Base-by-base conservation (phyloP, 2,113 vertebrate genomes). In the Phainopepla nitens region DNA sequence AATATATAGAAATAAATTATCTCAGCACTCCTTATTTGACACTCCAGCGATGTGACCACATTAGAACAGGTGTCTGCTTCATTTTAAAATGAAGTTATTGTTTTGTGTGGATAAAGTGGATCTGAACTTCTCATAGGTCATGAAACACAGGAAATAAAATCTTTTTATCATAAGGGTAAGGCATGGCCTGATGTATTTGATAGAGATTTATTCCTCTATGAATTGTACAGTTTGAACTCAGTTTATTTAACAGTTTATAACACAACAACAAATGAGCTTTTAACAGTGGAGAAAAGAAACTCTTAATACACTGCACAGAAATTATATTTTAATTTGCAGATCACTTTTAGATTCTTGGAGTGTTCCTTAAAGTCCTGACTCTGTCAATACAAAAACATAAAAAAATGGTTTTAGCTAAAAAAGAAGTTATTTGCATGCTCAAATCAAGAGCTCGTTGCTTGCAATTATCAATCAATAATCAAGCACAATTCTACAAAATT, bases 1-100 rank as follows among this genome's bases (percentile, higher is more conserved):
- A n/a, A n/a, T 39, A 39, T 39, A 39, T 39, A 80, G 42, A 39
- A 66, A 62, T 53, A 13, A 90, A 57, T n/a, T 3, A 8, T 15
- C 19, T 70, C 27, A 49, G 0, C 20, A 44, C 15, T 36, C 23
- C 7, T 71, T 53, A 10, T 44, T 82, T 70, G 47, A 31, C 51
- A 1, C 13, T 35, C 45, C 56, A 44, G 4, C 1, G 0, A 20
- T 15, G 11, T 53, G 42, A n/a, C 21, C 24, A 11, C 5, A 2
- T 25, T 29, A 31, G 36, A 61, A 60, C 23, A 25, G 0, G 1
- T 15, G 16, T 33, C 41, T 73, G 61, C 17, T 72, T 81, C 6
- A 50, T 60, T 72, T 80, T 35, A 68, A 66, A 71, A 27, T 33
- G 2, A 18, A 75, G 21, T 56, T 35, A 3, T 11, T 83, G 35